Conservation (phyloP, 2,797 vertebrate genomes). For the Cossypha heuglini region DNA sequence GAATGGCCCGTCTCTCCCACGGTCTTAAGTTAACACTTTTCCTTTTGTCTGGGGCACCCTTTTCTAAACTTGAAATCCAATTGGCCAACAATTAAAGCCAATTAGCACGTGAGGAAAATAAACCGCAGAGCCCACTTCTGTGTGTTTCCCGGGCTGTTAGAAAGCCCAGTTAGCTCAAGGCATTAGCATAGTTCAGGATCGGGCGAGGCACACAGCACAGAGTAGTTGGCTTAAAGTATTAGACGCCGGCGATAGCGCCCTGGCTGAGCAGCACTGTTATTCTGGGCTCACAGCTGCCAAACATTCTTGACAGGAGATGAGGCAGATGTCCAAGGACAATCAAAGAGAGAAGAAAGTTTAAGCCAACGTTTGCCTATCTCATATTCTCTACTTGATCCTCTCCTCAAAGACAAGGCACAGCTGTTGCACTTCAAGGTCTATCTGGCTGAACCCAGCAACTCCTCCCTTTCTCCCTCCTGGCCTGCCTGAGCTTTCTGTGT, state of each 20-base stretch:
- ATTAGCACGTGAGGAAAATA: slow-evolving; percentile 91
- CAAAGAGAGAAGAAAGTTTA: slow-evolving; percentile 96
- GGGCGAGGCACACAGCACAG: slow-evolving; percentile 69
- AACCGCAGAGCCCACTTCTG: slow-evolving; percentile 52
- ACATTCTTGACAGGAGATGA: slow-evolving; percentile 96
- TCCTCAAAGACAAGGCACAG: slow-evolving; percentile 93
- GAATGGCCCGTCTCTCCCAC: slow-evolving; percentile 69
- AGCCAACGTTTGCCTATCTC: slow-evolving; percentile 96
- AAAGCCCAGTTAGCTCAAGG: slow-evolving; percentile 81
- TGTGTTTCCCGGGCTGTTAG: slow-evolving; percentile 72
- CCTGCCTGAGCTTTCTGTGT: slow-evolving; percentile 31
- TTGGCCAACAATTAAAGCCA: slow-evolving; percentile 98
- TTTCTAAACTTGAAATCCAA: slow-evolving; percentile 87
- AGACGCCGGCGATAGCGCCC: slow-evolving; percentile 82
- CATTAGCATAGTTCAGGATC: slow-evolving; percentile 77
- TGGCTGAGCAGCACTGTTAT: slow-evolving; percentile 86
- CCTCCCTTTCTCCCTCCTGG: slow-evolving; percentile 53
- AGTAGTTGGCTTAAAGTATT: slow-evolving; percentile 97
- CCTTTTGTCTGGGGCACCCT: slow-evolving; percentile 70
- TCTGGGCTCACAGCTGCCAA: slow-evolving; percentile 95
- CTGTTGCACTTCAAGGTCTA: slow-evolving; percentile 89
- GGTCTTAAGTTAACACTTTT: slow-evolving; percentile 69
- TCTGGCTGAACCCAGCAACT: slow-evolving; percentile 74
- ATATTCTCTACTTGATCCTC: slow-evolving; percentile 88
- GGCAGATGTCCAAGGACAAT: slow-evolving; percentile 99